phyloP scores from a whole-genome alignment of 2,797 vertebrate genomes.

The Heteromormyrus szaboi region DNA sequence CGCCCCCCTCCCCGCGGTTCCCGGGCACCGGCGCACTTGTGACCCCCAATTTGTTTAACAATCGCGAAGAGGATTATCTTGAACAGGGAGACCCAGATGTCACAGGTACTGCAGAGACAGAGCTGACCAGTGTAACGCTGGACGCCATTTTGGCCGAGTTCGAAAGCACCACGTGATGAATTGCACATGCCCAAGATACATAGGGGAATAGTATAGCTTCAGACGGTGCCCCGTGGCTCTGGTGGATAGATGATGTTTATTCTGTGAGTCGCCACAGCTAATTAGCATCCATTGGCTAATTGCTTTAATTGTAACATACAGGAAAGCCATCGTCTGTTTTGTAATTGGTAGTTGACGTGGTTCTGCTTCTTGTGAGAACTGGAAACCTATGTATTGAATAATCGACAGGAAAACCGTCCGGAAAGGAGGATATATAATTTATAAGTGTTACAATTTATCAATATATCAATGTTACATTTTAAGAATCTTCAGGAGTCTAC shows the following conservation, averaged over 20 bases:
- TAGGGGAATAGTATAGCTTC: background rate
- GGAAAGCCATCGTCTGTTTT: background rate
- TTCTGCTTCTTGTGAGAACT: background rate
- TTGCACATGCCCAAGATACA: background rate
- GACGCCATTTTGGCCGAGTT: background rate
- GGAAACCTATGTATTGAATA: background rate
- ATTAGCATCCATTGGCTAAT: background rate
- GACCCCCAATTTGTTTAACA: constrained; percentile 66
- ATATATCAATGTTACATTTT: background rate
- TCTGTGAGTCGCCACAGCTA: background rate
- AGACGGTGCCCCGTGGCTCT: background rate
- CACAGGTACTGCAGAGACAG: constrained; percentile 45
- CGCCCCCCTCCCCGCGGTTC: background rate
- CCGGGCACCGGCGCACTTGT: constrained; percentile 53
- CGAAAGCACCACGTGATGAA: background rate
- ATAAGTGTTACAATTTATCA: background rate
- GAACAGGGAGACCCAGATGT: constrained; percentile 60
- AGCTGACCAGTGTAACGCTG: constrained; percentile 43
- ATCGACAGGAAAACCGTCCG: background rate
- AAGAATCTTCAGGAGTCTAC: background rate
- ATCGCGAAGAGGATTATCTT: constrained; percentile 48
- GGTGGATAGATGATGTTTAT: background rate
- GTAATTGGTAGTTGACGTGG: background rate
- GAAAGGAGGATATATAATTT: background rate
- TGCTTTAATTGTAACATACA: background rate